Evolutionary conservation across 2,888 invertebrate genomes (phyloP), one percentile per base, ranked within the genome.

Genomic region (Thera britannica): DNA sequence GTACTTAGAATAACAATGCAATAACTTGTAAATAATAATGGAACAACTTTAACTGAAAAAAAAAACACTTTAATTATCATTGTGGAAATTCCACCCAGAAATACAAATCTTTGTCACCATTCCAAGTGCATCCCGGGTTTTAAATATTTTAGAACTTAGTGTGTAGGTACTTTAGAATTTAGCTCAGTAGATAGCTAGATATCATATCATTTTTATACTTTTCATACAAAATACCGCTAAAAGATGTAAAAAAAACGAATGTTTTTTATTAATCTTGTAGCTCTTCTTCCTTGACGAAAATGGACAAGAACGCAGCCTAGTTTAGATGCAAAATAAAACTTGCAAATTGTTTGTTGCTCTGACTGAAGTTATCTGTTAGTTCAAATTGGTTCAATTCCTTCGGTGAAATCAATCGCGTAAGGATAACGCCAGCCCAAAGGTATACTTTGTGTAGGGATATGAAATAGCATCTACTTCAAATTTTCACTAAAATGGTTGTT

Each of bases 401-500:
- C 23, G 12, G 2, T 49, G 3, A n/a, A 49, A n/a, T 11, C 51
- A 23, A 2, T 51, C 7, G 23, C 1, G 0, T 5, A 49, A 49
- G 23, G 51, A 51, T 12, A 23, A 51, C 5, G 12, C 51, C 2
- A 1, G 34, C 34, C 12, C 12, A 51, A 12, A 23, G 12, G 2
- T 0, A 51, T 7, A 5, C 44, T 46, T 46, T 34, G 6, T 3
- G 23, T 51, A 51, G 51, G 51, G 49, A 12, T 3, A 12, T n/a
- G 2, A 12, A 7, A 3, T 7, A 4, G 3, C 2, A 52, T 51
- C 6, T 3, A 52, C 34, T 9, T 9, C 1, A 9, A 52, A 52
- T 9, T 46, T 41, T 52, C 52, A 54, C 34, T 57, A 57, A 49
- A 63, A 38, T 1, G 51, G 2, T 61, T 54, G 44, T 62, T 48